Evolutionary conservation across 2,888 invertebrate genomes (phyloP), one percentile per base, ranked within the genome.

Genomic region (Campoplex nolae): DNA sequence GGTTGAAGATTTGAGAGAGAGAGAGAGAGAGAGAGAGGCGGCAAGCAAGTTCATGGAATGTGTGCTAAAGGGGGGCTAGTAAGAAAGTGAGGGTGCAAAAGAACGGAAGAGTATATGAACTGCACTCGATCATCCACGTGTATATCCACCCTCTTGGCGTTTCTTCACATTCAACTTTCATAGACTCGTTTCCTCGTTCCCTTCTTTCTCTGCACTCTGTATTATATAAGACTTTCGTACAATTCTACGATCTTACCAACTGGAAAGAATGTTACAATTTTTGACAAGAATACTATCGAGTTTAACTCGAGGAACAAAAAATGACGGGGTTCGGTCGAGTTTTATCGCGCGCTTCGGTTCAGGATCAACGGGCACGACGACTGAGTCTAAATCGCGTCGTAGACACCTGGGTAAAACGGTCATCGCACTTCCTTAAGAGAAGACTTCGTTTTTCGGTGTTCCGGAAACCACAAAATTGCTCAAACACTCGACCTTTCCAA

Each of bases 91-190:
- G 54, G 54, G 75, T 65, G 35, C 28, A 54, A 81, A 28, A 74
- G 65, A 71, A 70, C 48, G 35, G 82, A 78, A 84, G 84, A 87
- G 70, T 74, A 58, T 84, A 87, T 82, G 84, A 87, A 87, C 87
- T 87, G 84, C 84, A 87, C 84, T 87, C 87, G 84, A 87, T 87
- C 87, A 87, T 87, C 84, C 75, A 76, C 70, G 79, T 84, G 87
- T 84, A 84, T 82, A 84, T 82, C 84, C 48, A 71, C 48, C 84
- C 70, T 76, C 76, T 80, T 32, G 73, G 83, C 73, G 58, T 83
- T 87, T 68, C 81, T 74, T 78, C 82, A 58, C 38, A 38, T 38
- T 38, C 38, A 38, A 38, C 38, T 38, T 38, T 38, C 38, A 38
- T 38, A 38, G 38, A 38, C 38, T 38, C 38, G 38, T 38, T 23